Conservation (phyloP, 2,797 vertebrate genomes). For the Eulemur rubriventer region DNA sequence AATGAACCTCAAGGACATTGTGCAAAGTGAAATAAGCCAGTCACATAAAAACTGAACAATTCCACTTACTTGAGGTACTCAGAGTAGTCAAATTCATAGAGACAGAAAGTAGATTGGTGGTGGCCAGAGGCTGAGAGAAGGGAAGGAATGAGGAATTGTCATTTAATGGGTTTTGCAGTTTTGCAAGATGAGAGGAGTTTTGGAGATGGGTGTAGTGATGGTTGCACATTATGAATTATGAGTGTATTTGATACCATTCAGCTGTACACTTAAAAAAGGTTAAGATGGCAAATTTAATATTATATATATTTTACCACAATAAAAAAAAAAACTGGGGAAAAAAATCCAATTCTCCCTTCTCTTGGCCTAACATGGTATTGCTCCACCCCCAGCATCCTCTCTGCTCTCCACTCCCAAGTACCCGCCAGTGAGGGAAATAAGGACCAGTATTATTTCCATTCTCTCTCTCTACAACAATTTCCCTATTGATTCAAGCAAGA, state of each 20-base stretch:
- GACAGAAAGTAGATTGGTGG: background rate
- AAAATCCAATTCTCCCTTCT: background rate
- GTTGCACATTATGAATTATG: background rate
- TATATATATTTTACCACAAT: background rate
- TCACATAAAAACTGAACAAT: background rate
- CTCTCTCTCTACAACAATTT: conserved; percentile 56
- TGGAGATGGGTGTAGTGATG: no score
- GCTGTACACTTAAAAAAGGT: background rate
- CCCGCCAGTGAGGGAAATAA: conserved; percentile 8
- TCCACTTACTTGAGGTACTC: background rate
- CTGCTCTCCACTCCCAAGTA: background rate
- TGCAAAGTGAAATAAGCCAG: background rate
- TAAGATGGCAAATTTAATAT: background rate
- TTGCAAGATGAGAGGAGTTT: background rate
- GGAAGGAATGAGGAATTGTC: background rate
- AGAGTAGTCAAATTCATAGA: background rate
- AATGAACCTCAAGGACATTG: background rate
- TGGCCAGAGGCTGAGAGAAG: background rate
- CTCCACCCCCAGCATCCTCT: background rate
- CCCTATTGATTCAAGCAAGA: conserved; percentile 44
- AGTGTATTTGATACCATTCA: background rate
- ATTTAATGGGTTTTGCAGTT: background rate
- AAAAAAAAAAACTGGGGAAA: background rate
- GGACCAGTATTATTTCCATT: background rate
- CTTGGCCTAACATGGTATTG: background rate